Base-by-base conservation (phyloP, 2,797 vertebrate genomes). In the Rhinella marina region DNA sequence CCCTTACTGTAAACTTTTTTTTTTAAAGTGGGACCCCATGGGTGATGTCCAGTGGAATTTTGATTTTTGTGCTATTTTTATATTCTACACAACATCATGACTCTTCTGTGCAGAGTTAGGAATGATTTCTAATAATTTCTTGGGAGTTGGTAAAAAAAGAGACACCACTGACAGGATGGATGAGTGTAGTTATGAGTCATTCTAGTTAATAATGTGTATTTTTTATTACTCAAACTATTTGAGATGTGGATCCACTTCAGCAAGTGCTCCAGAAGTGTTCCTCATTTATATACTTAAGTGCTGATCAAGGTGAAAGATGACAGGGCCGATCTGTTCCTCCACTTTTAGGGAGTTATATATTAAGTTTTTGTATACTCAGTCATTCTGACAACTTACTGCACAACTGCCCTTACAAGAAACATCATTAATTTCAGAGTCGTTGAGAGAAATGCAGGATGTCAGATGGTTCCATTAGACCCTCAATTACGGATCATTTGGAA, bases 381-480 rank as follows among this genome's bases (percentile, higher is more conserved):
- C 75, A 84, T 32, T 27, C 25, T 78, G 81, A 78, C 70, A 76
- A 76, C 41, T 57, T 66, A 81, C 52, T 21, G 54, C 68, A 25
- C n/a, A 66, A 81, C 64, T 19, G 23, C 72, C 78, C 61, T 29
- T 54, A 50, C 61, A 84, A 83, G 73, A 17, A 78, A 2, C 21
- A 23, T 62, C 59, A 75, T 87, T 87, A 77, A 87, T 87, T 83
- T 61, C 23, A 1, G 50, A 59, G 81, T 9, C 29, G 76, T 70
- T 61, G 52, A 84, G 81, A 78, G 78, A 83, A 83, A 68, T 70
- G 70, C 70, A 56, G 72, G 56, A 76, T 77, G 81, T 77, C 72
- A 25, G 86, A 62, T 27, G 59, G 41, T 54, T 82, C 73, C 81
- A 83, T 84, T 87, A 87, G 66, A 87, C 19, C 66, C 56, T 87